phyloP scores from a whole-genome alignment of 2,113 vertebrate species.

The Psilopogon haemacephalus region DNA sequence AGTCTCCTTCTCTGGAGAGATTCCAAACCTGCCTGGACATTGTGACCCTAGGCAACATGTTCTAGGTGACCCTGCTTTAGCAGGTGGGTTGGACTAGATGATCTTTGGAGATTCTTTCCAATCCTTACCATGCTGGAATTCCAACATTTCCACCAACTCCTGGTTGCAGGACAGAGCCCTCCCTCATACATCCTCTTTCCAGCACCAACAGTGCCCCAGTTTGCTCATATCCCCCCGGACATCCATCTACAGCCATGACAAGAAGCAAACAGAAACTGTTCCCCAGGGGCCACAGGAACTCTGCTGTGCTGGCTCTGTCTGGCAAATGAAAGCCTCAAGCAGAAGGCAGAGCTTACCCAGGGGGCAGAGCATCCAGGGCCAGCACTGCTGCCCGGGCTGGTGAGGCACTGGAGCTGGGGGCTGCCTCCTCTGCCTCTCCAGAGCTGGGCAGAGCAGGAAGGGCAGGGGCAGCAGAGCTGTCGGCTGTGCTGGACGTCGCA shows the following conservation, averaged over 20 bases:
- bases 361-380: slow-evolving; percentile 81
- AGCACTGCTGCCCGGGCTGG: slow-evolving; percentile 53
- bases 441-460: slow-evolving; percentile 36
- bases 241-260: neutral
- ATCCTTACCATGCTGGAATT: too few species aligned
- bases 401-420: slow-evolving; percentile 27
- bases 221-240: neutral
- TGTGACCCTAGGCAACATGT: too few species aligned
- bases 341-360: slow-evolving; percentile 79
- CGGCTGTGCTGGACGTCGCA: neutral
- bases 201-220: neutral
- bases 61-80: too few species aligned
- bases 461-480: neutral
- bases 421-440: slow-evolving; percentile 61
- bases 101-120: too few species aligned
- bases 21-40: too few species aligned
- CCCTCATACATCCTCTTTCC: neutral
- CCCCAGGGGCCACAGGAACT: neutral
- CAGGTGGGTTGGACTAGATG: too few species aligned
- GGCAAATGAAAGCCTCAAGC: neutral
- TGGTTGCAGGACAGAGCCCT: neutral
- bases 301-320: neutral
- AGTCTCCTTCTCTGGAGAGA: too few species aligned
- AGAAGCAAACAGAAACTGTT: too few species aligned
- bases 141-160: neutral